Base-by-base conservation (phyloP, 2,888 invertebrate species). In the Idaea dimidiata region DNA sequence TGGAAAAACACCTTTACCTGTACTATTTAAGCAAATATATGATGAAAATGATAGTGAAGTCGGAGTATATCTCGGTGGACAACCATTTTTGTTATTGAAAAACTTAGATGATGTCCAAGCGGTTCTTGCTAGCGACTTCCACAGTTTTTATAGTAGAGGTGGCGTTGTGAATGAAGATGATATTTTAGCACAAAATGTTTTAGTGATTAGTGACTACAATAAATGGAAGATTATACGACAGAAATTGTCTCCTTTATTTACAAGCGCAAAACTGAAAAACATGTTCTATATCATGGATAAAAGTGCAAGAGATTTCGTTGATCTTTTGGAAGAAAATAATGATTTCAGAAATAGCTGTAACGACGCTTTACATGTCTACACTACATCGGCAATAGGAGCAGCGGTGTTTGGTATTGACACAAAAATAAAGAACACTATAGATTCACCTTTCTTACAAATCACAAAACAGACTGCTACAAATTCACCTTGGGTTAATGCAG, bases 361-460 rank as follows among this genome's bases (percentile, higher is more conserved):
- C 16, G 54, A 54, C 10, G 18, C 18, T 10, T 56, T 56, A 8
- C 56, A 56, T 17, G 0, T 43, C 10, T 87, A 80, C 32, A 82
- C 81, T 0, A 78, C 83, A 1, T 79, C 81, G 1, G 77, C 84
- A 0, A 84, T 88, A 18, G 86, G 82, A 5, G 84, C 89, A 1
- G 79, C 88, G 7, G 82, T 92, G 0, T 92, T 93, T 65, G 93
- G 93, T 0, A 82, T 93, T 17, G 86, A 89, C 58, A 81, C 84
- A 7, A 73, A 81, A 54, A 74, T 77, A 0, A 75, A 81, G 7
- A 86, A 79, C 58, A 78, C 82, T 0, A 84, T 89, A 83, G 77
- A 90, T 53, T 89, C 79, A 3, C 87, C 83, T 31, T 89, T 86
- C 59, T 65, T 81, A 31, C 77, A 84, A 0, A 84, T 86, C 83